These are phyloP conservation scores for Nemurella pictetii DNA, from an alignment of 2,888 invertebrate species.

Conservation along the genomic window DNA sequence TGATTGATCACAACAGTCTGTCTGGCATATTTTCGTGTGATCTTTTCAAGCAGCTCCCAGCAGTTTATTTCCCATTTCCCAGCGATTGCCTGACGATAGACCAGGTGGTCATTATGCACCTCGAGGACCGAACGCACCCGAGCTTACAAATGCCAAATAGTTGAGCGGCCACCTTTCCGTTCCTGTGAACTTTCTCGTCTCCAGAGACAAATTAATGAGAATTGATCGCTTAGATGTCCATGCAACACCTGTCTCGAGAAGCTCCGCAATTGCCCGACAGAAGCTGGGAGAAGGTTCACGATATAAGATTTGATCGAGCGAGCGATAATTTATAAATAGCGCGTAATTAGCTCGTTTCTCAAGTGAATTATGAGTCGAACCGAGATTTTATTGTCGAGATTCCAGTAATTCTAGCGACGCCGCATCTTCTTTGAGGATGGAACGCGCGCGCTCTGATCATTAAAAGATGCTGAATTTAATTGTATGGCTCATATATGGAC, in stretches of 20 bases:
- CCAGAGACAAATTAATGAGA: conserved; percentile 28
- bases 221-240: conserved; percentile 15
- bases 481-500: neutral
- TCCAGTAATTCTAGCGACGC: neutral
- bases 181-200: conserved; percentile 27
- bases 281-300: neutral
- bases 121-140: neutral
- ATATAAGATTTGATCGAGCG: neutral
- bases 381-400: neutral
- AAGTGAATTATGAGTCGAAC: neutral
- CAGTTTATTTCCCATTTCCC: neutral
- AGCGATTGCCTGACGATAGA: neutral
- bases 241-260: neutral
- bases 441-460: neutral
- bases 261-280: neutral
- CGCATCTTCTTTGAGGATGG: neutral
- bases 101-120: neutral
- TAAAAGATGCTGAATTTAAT: neutral
- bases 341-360: neutral
- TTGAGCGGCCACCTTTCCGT: conserved; percentile 17
- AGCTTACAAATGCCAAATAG: conserved; percentile 28
- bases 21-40: no score
- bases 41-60: no score
- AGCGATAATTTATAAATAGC: neutral
- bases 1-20: no score